Evolutionary conservation across 2,888 invertebrate species (phyloP), one percentile per base, ranked within the genome.

Genomic region (Pandemis corylana): DNA sequence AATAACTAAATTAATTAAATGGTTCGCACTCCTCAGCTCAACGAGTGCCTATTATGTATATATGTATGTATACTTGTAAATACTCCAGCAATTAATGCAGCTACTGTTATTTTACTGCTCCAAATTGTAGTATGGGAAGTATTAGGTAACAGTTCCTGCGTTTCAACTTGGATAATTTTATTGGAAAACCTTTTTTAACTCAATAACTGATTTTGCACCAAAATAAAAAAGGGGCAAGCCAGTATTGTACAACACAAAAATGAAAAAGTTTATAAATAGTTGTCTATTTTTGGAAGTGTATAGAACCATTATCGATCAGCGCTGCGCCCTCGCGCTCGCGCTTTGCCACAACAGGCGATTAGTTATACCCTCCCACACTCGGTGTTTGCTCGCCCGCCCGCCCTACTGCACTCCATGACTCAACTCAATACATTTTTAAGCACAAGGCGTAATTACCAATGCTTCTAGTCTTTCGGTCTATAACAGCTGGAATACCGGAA

Each of bases 261-360:
- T 13, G 46, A 63, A 68, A 68, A 63, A 15, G n/a, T 13, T 15
- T 49, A 59, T 53, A 68, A 62, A 67, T 68, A 67, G 42, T 42
- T 28, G 44, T 62, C 67, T 63, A 72, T 72, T 68, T 65, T 63
- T 2, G 36, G 44, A 44, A 53, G 53, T 68, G 62, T 44, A 53
- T 68, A 59, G 44, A 72, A 51, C 62, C 62, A 53, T 63, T 53
- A 68, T 67, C 68, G 67, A 72, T 72, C 67, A 67, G 62, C 72
- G 67, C 28, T 44, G 67, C 62, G 53, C 62, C 67, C 62, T 53
- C 72, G 67, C 12, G 46, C 46, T 51, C 53, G 36, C 59, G 59
- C 28, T 53, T 63, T 64, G 46, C 46, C 36, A 15, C 36, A 59
- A 56, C 59, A 42, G 28, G 61, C 68, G 61, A 69, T 69, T 68